Percentiles rank a stretch among this genome's conserved stretches.
phyloP scores from a whole-genome alignment of 2,888 invertebrate species.

The Athalia circularis region DNA sequence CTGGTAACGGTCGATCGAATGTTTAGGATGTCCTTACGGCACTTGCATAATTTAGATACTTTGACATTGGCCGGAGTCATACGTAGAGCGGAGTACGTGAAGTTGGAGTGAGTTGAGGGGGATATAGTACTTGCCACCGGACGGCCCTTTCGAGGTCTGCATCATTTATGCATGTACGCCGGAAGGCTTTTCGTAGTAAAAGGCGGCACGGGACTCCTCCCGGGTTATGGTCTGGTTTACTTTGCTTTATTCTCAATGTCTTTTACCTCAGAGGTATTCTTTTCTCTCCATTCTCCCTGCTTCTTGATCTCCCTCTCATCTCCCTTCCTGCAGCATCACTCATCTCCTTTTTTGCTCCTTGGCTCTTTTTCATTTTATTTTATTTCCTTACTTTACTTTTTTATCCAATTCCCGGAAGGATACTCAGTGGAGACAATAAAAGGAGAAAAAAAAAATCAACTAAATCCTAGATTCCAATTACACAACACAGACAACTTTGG shows the following conservation, averaged over 20 bases:
- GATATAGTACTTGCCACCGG: slow-evolving; percentile 48
- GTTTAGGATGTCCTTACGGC: slow-evolving; percentile 67
- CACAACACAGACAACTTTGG: not conserved
- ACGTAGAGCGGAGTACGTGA: slow-evolving; percentile 46
- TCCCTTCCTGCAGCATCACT: not conserved
- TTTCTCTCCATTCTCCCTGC: slow-evolving; percentile 12
- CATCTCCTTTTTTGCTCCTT: not conserved
- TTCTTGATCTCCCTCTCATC: slow-evolving; percentile 7
- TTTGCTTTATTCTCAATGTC: slow-evolving; percentile 45
- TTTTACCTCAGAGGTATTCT: slow-evolving; percentile 27
- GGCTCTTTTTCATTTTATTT: not conserved
- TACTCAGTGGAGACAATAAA: slow-evolving; percentile 5
- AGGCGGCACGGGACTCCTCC: slow-evolving; percentile 57
- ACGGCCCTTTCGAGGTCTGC: slow-evolving; percentile 64
- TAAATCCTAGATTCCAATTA: no score
- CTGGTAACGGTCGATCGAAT: slow-evolving; percentile 65
- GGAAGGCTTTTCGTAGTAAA: slow-evolving; percentile 64
- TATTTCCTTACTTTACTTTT: not conserved
- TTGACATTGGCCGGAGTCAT: slow-evolving; percentile 55
- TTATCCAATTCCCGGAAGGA: not conserved
- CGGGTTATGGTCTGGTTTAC: slow-evolving; percentile 45
- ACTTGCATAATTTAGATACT: slow-evolving; percentile 66
- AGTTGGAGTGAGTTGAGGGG: slow-evolving; percentile 49
- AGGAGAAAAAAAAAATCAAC: no score
- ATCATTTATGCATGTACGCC: slow-evolving; percentile 68